Percentiles rank a stretch among this genome's conserved stretches.
These are phyloP conservation scores for Fregetta grallaria DNA, from an alignment of 2,113 vertebrate species.

Conservation along the genomic window DNA sequence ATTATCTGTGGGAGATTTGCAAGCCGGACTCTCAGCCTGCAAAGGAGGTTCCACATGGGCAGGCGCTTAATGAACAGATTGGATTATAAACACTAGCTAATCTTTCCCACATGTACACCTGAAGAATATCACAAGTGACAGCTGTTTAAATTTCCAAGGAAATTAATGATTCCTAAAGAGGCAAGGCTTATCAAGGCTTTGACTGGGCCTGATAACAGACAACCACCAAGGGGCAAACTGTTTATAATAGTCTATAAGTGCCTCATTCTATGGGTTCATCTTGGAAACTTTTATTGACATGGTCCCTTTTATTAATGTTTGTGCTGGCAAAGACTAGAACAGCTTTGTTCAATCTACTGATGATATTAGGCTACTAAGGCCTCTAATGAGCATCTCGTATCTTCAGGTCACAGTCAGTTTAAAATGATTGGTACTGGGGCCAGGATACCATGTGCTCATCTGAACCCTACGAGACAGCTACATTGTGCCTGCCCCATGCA, in stretches of 20 bases:
- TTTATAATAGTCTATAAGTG: constrained; percentile 78
- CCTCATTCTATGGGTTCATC: constrained; percentile 67
- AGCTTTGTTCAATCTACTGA: constrained; percentile 64
- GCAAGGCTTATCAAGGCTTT: constrained; percentile 75
- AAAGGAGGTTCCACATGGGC: constrained; percentile 74
- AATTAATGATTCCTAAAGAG: constrained; percentile 84
- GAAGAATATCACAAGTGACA: constrained; percentile 82
- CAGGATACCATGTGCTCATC: not conserved
- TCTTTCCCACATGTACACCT: constrained; percentile 84
- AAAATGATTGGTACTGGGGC: constrained; percentile 32
- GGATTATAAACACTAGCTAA: constrained; percentile 82
- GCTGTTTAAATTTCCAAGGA: constrained; percentile 83
- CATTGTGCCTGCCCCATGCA: not conserved
- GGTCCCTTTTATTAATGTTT: constrained; percentile 67
- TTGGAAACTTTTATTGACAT: constrained; percentile 69
- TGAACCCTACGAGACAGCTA: not conserved
- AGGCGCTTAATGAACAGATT: constrained; percentile 79
- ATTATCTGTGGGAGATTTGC: constrained; percentile 80
- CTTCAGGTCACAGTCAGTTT: constrained; percentile 63
- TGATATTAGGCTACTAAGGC: constrained; percentile 59
- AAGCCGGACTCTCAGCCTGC: constrained; percentile 4
- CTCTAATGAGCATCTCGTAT: constrained; percentile 67
- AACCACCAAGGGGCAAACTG: constrained; percentile 72
- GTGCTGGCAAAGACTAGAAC: constrained; percentile 51
- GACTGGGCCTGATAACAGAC: constrained; percentile 75